Conservation (phyloP, 1,140 invertebrate species). For the Cherax destructor region DNA sequence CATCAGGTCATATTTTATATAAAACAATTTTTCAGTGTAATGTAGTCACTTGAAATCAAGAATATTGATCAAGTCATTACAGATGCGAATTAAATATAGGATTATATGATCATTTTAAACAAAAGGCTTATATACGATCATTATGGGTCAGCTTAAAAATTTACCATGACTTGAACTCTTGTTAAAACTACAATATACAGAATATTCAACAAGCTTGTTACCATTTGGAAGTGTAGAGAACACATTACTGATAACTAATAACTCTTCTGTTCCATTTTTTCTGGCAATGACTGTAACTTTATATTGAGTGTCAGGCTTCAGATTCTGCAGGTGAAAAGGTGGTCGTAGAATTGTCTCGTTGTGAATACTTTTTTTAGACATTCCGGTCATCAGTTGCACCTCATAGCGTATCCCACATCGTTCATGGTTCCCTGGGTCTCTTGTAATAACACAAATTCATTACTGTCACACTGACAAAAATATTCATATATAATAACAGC, state of each 20-base stretch:
- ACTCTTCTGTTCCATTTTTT: background rate
- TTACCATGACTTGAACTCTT: no score
- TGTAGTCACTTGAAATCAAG: no score
- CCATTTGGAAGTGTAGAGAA: background rate
- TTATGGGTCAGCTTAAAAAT: no score
- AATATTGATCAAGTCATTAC: no score
- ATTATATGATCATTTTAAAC: no score
- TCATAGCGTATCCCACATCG: background rate
- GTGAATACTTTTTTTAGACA: background rate
- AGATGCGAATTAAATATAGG: no score
- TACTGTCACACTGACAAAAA: background rate
- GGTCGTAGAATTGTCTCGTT: background rate
- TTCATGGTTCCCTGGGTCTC: background rate
- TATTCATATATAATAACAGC: no score
- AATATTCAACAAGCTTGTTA: background rate
- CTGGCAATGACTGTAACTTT: background rate
- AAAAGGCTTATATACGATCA: no score
- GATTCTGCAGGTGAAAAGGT: background rate
- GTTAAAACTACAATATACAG: no score
- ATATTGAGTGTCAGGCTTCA: background rate
- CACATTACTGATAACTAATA: background rate
- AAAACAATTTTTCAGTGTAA: no score
- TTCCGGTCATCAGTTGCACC: background rate
- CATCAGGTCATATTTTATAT: no score
- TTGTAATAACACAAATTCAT: background rate